Percentiles rank a stretch among this genome's conserved stretches.
These are phyloP conservation scores for Callocephalon fimbriatum DNA, from an alignment of 2,113 vertebrate genomes.

Conservation along the genomic window DNA sequence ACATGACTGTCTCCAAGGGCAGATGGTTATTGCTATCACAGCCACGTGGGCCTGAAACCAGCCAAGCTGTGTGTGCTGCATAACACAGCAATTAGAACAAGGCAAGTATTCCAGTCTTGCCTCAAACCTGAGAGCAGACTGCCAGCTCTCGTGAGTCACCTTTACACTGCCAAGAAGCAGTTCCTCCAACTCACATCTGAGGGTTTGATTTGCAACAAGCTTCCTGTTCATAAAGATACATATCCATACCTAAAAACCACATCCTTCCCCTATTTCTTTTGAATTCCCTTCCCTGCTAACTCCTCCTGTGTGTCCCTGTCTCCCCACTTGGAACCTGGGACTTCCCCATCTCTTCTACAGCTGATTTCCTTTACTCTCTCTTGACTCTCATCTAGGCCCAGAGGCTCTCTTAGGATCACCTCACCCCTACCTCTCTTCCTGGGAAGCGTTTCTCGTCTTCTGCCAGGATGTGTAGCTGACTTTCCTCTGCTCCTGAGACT, in stretches of 20 bases:
- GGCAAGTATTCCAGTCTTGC: constrained; percentile 45
- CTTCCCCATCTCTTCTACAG: neutral
- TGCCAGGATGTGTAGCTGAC: neutral
- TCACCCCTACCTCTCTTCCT: constrained; percentile 18
- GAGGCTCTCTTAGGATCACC: neutral
- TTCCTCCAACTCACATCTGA: constrained; percentile 45
- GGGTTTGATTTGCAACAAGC: constrained; percentile 11
- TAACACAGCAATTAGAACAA: constrained; percentile 51
- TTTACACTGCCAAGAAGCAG: constrained; percentile 52
- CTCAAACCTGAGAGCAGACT: constrained; percentile 9
- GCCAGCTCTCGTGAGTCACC: constrained; percentile 66
- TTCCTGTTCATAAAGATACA: constrained; percentile 34
- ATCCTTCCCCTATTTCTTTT: neutral
- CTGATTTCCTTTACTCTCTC: neutral
- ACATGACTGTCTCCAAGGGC: constrained; percentile 5
- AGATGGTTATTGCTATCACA: constrained; percentile 62
- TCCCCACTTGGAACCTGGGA: neutral
- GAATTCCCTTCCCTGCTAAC: neutral
- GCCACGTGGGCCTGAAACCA: constrained; percentile 40
- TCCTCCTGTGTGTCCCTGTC: neutral
- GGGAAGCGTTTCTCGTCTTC: neutral
- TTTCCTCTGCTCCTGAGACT: neutral
- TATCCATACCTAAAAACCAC: neutral
- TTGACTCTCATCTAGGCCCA: neutral
- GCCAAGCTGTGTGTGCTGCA: constrained; percentile 39